A percentile compares a stretch with the other conserved stretches of the same genome.
These are phyloP conservation scores for Taeniopygia guttata DNA, from an alignment of 2,797 vertebrate species.

Conservation along the genomic window DNA sequence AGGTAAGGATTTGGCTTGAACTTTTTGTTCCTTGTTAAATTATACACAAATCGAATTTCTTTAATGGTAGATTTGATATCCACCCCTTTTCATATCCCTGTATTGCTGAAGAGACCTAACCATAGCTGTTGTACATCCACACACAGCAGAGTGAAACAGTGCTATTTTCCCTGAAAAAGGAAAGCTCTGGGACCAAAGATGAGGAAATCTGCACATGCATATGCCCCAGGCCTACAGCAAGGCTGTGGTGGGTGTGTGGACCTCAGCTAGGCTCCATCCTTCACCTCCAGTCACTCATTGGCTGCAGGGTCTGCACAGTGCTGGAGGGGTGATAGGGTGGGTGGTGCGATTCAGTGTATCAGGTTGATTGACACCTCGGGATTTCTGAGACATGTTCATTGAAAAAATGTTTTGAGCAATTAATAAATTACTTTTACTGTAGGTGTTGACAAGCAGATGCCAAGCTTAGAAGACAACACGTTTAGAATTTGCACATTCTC, in stretches of 20 bases:
- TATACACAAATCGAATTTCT: not conserved
- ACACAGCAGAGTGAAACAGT: not conserved
- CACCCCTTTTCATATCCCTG: not conserved
- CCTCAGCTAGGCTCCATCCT: not conserved
- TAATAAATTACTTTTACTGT: not conserved
- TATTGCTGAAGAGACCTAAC: not conserved
- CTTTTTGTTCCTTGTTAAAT: not conserved
- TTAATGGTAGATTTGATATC: not conserved
- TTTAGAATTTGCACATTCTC: not conserved
- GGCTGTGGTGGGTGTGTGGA: not conserved
- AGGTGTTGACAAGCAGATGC: not conserved
- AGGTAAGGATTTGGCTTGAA: conserved; percentile 75
- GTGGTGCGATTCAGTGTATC: not conserved
- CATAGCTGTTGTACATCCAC: rapidly evolving
- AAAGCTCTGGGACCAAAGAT: not conserved
- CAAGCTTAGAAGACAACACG: not conserved
- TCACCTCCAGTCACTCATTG: not conserved
- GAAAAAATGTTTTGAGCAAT: not conserved
- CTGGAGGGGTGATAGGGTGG: not conserved
- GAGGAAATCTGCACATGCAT: not conserved
- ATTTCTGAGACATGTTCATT: not conserved
- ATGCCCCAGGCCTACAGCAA: not conserved
- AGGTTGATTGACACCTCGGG: not conserved
- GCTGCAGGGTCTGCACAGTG: not conserved
- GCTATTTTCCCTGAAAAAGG: not conserved